Percentiles rank a stretch among this genome's conserved stretches.
These are phyloP conservation scores for Coenobita brevimanus DNA, from an alignment of 1,140 invertebrate species.

Conservation along the genomic window DNA sequence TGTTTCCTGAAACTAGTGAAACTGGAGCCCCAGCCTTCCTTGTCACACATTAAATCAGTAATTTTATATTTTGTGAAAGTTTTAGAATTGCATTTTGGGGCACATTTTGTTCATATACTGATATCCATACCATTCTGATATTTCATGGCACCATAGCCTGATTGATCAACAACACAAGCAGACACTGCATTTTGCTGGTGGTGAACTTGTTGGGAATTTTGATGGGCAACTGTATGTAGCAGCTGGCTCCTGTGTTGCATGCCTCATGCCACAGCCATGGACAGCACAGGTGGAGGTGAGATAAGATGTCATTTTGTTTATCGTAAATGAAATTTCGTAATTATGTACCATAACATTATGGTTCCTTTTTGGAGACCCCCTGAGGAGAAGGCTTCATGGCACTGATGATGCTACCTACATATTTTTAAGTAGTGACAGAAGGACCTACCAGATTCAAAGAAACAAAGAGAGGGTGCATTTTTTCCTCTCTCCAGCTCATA, in stretches of 20 bases:
- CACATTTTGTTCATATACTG: too few relatives aligned
- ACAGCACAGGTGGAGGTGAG: slow-evolving; percentile 75
- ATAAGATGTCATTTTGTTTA: not conserved
- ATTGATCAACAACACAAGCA: slow-evolving; percentile 77
- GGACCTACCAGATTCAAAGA: not conserved
- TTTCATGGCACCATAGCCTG: slow-evolving; percentile 72
- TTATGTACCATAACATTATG: not conserved
- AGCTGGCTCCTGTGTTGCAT: slow-evolving; percentile 74
- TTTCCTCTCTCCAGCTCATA: too few relatives aligned
- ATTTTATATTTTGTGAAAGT: too few relatives aligned
- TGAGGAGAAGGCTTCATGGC: too few relatives aligned
- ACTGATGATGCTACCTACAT: too few relatives aligned
- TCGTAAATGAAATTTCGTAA: not conserved
- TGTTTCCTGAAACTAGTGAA: too few relatives aligned
- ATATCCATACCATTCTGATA: too few relatives aligned
- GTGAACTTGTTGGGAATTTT: slow-evolving; percentile 75
- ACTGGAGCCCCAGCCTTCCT: too few relatives aligned
- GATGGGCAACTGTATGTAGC: slow-evolving; percentile 75
- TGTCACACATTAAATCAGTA: too few relatives aligned
- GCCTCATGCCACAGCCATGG: slow-evolving; percentile 76
- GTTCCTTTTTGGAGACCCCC: not conserved
- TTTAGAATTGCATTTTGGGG: too few relatives aligned
- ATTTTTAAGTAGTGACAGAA: too few relatives aligned
- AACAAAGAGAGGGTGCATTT: too few relatives aligned
- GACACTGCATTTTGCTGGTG: slow-evolving; percentile 75